Conservation (phyloP, 2,113 vertebrate genomes). For the Zosterops pallidus region DNA sequence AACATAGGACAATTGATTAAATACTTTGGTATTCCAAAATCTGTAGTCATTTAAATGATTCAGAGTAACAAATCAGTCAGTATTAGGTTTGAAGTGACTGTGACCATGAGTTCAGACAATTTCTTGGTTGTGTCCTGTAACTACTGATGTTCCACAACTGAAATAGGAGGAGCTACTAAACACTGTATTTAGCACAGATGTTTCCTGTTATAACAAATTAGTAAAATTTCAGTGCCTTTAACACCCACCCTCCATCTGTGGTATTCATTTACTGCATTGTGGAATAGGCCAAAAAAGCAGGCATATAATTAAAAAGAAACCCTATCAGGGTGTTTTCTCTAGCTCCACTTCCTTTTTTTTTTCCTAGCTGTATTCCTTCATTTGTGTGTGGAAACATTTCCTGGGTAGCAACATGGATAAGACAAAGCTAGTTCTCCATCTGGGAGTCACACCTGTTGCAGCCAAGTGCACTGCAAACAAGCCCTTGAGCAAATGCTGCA, state of each 20-base stretch:
- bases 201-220: slow-evolving; percentile 8
- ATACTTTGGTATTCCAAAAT: background rate
- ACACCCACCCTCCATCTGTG: background rate
- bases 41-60: background rate
- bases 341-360: background rate
- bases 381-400: slow-evolving; percentile 1
- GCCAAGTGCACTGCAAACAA: background rate
- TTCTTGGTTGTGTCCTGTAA: background rate
- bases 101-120: background rate
- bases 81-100: background rate
- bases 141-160: background rate
- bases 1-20: background rate
- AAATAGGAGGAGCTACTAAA: slow-evolving; percentile 2
- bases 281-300: background rate
- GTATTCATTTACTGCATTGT: background rate
- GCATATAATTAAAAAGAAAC: background rate
- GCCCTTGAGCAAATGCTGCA: background rate
- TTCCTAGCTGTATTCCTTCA: background rate
- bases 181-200: slow-evolving; percentile 14
- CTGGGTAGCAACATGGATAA: background rate
- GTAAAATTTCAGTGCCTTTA: background rate
- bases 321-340: background rate
- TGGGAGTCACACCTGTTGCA: background rate
- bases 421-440: background rate
- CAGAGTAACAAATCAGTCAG: background rate